phyloP scores from a whole-genome alignment of 2,797 vertebrate species.

The Prunella strophiata region DNA sequence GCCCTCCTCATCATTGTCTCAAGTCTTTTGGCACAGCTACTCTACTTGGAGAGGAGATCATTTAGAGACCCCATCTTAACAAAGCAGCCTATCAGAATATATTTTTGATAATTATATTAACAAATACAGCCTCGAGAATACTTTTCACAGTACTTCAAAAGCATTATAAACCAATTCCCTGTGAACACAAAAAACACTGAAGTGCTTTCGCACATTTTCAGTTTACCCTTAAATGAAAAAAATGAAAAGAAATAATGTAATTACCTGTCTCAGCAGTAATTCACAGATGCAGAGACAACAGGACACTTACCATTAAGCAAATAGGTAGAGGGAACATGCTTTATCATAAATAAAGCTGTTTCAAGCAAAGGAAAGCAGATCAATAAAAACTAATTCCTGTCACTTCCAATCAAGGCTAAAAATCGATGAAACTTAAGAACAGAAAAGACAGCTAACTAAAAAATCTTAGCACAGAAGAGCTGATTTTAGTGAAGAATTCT shows the following conservation, averaged over 20 bases:
- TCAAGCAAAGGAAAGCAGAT: slow-evolving; percentile 57
- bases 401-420: slow-evolving; percentile 43
- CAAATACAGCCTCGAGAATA: background rate
- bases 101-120: background rate
- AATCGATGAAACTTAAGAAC: slow-evolving; percentile 44
- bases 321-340: background rate
- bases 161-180: background rate
- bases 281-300: background rate
- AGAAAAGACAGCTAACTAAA: slow-evolving; percentile 25
- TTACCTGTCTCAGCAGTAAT: background rate
- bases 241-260: background rate
- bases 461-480: slow-evolving; percentile 1
- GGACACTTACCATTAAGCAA: slow-evolving; percentile 15
- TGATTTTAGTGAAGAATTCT: slow-evolving; percentile 10
- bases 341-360: slow-evolving; percentile 67
- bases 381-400: slow-evolving; percentile 64
- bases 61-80: background rate
- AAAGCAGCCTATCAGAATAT: background rate
- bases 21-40: background rate
- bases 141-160: background rate
- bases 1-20: too few species aligned
- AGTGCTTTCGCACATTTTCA: background rate
- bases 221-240: background rate
- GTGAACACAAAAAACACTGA: background rate
- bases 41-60: background rate